Base-by-base conservation (phyloP, 92 coral and sea anemone species). In the Porites divaricata region DNA sequence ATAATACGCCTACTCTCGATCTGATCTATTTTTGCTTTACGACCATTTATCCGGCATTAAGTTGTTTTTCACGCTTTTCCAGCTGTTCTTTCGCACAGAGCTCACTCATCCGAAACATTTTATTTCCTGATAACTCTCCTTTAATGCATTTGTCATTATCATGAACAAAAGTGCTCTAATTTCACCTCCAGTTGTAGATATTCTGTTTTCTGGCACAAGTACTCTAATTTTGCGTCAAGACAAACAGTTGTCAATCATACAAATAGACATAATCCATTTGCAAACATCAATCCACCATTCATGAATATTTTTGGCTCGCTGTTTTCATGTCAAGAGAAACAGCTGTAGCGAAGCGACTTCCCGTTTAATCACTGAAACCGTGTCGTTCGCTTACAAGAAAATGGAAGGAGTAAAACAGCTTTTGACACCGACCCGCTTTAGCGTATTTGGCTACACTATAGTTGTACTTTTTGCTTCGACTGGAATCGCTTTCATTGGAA, bases 401-500 rank as follows among this genome's bases (percentile, higher is more conserved):
- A 67, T 67, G 75, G 80, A 76, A 76, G 67, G 56, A 19, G 9
- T 76, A 23, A 76, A 59, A 35, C 25, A 58, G 41, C 26, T 79
- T 25, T 8, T 67, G 19, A 77, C 62, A 48, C 74, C 67, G 4
- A 41, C 64, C 51, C 51, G 70, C 26, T 72, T 21, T 48, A 70
- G 81, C 35, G 53, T 70, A 25, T 83, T 83, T 49, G 77, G 78
- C 22, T 73, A 70, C 8, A 48, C 74, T 35, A 63, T 72, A 9
- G 72, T 62, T 7, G n/a, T 58, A 22, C 50, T 83, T 13, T 72
- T 61, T 22, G 26, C 75, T 9, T 58, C 66, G 62, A 74, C 28
- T 2, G 87, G 81, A 72, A 57, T 73, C 11, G 52, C 70, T 14
- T 77, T 77, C 48, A 70, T 77, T 5, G 86, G 77, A 54, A 57